Base-by-base conservation (phyloP, 2,113 vertebrate genomes). In the Talpa occidentalis region DNA sequence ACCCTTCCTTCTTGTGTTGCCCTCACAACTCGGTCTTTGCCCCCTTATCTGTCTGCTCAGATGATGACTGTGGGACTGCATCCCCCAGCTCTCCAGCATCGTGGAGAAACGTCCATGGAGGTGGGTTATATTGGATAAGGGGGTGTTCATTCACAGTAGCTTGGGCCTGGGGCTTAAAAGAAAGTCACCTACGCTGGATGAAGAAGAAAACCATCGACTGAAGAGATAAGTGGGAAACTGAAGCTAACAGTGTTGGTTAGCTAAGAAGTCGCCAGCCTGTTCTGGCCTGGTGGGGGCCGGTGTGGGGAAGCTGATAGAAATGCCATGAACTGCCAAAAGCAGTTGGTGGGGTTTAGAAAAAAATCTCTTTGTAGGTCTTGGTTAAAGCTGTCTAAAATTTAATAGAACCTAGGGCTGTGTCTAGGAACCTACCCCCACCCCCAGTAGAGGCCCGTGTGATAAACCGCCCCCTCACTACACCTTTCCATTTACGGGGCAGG, bases 11-110 rank as follows among this genome's bases (percentile, higher is more conserved):
- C n/a, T 26, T 35, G 14, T n/a, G 4, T 77, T 64, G 60, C 16
- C 15, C 6, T 35, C 6, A 26, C 9, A n/a, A 6, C 14, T 24
- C 2, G 5, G 1, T 26, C 22, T 44, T 35, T n/a, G n/a, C 10
- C 30, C 24, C 2, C 8, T 3, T 26, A 0, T 21, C 21, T n/a
- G n/a, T 3, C 32, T 3, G 3, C 47, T 70, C 37, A 10, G 49
- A 11, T n/a, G 49, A 52, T 52, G 49, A 11, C 52, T 17, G 52
- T 16, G 35, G 17, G 66, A 17, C 32, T 35, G 21, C 6, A 19
- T 6, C 47, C 8, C 47, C 7, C 14, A 35, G 66, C 32, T 78
- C 9, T 24, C 9, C 47, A 69, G 76, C 14, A 35, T 5, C 37
- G 42, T 44, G 47, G 70, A 26, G 32, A 54, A 22, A 83, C 14